These are phyloP conservation scores for Taxidea taxus DNA, from an alignment of 2,113 vertebrate species.

Conservation along the genomic window DNA sequence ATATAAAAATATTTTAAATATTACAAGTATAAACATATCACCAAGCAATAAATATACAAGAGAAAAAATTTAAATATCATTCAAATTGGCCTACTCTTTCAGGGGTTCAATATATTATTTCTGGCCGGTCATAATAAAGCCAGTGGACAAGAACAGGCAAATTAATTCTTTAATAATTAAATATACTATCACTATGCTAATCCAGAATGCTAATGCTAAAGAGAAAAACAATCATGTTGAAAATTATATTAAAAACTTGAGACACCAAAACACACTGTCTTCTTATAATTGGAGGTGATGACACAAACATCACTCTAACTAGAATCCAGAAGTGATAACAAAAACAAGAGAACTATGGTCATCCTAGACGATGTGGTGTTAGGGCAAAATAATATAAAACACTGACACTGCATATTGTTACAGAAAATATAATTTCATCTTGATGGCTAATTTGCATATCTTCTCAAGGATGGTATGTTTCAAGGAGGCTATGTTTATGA, in stretches of 20 bases:
- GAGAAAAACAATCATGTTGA: neutral
- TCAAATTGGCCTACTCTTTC: neutral
- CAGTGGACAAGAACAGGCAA: neutral
- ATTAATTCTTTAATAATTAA: neutral
- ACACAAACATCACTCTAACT: neutral
- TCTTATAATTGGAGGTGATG: neutral
- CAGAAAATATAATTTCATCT: neutral
- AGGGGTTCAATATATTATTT: neutral
- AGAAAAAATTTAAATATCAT: conserved; percentile 4
- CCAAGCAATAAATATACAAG: neutral
- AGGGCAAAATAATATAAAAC: neutral
- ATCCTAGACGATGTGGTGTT: neutral
- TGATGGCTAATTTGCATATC: neutral
- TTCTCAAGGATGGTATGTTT: neutral
- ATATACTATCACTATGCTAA: neutral
- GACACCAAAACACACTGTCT: neutral
- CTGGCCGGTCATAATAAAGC: neutral
- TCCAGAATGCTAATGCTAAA: neutral
- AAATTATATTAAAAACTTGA: neutral
- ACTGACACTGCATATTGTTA: neutral
- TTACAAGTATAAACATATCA: neutral
- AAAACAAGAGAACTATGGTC: neutral
- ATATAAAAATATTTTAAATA: neutral
- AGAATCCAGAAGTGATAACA: neutral
- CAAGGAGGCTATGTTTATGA: neutral